Evolutionary conservation across 2,888 invertebrate species (phyloP), one percentile per base, ranked within the genome.

Genomic region (Lysandra coridon): DNA sequence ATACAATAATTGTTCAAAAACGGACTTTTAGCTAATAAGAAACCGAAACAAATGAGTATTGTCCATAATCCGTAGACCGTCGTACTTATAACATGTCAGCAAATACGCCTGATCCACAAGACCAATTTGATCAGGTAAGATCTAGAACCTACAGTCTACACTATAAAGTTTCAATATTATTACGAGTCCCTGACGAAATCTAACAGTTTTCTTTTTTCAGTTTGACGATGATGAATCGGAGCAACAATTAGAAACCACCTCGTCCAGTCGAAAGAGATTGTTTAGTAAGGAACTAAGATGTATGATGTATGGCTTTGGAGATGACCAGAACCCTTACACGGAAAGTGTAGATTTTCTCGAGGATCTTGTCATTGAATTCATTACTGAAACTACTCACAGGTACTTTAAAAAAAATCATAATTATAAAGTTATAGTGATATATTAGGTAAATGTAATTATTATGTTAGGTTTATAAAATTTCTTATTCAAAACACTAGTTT

Each of bases 281-380:
- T 98, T 98, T 84, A 98, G 98, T 80, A 98, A 98, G 91, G 98
- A 98, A 90, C 91, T 99, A 73, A 95, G 99, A 53, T 98, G 98
- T 85, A 99, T 99, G 99, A 99, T 99, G 98, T 99, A 98, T 90
- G 99, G 99, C 0, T 99, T 99, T 95, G 99, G 99, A 4, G 99
- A 99, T 91, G 99, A 99, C 89, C 98, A 99, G 90, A 99, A 99
- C 93, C 99, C 99, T 0, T 99, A 99, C 87, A 99, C 99, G 1
- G 99, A 99, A 93, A 99, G 99, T 88, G 99, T 99, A 0, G 99
- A 99, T 89, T 96, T 99, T 76, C 95, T 99, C 78, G 99, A 99
- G 93, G 99, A 99, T 91, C 94, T 99, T 76, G 99, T 99, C 0
- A 98, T 99, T 84, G 99, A 99, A 93, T 99, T 98, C 90, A 98